Evolutionary conservation across 2,888 invertebrate genomes (phyloP), one percentile per base, ranked within the genome.

Genomic region (Spialia ferax): DNA sequence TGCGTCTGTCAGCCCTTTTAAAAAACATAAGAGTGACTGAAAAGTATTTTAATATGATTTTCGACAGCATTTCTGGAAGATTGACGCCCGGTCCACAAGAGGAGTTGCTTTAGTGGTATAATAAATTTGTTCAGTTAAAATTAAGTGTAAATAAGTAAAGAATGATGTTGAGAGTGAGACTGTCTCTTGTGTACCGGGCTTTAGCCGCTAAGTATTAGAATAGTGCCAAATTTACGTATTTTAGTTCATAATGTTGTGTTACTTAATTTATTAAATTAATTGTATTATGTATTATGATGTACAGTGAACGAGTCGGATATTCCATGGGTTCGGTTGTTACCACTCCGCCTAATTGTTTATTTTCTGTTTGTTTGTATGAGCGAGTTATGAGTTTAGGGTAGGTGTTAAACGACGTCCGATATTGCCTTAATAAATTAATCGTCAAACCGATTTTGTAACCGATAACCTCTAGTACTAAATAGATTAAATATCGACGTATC

Each of bases 171-270:
- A 35, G 10, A 11, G 35, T 42, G 5, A 50, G 11, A 15, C 26
- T 26, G 4, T 23, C 6, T 54, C 23, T 52, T 23, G 23, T 48
- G 20, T 20, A 20, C 20, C 48, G 10, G 18, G 48, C 48, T 20
- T 23, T 52, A 52, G 23, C n/a, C 75, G 45, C 75, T 75, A 85
- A 84, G 83, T 85, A 83, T 86, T 90, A 90, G 89, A 80, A 76
- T 89, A 91, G 93, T 93, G 93, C 93, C 92, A 92, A 93, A 90
- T 81, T 79, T 73, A 78, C 77, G 80, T 81, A 83, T 77, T 75
- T 80, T 77, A 78, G 73, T 77, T 79, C 8, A 48, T 74, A 75
- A 69, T 75, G 72, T 80, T 83, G 83, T 84, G 86, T 91, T 90
- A 89, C 87, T 89, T 93, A 89, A 91, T 89, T 91, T 92, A 92